phyloP scores from a whole-genome alignment of 2,888 invertebrate genomes.

The Bellardia pandia region DNA sequence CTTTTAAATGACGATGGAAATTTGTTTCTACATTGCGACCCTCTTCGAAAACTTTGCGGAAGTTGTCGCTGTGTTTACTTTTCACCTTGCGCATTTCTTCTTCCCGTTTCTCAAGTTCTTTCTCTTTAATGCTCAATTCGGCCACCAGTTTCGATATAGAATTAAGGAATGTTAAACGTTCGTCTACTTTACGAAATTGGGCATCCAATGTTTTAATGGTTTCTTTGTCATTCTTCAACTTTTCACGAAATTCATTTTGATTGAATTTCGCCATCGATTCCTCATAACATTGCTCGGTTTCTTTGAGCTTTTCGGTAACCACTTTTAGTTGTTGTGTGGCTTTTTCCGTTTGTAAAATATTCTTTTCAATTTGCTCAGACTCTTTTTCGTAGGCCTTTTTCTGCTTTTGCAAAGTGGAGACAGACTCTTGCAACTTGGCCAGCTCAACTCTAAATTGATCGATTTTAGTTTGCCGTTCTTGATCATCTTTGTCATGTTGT shows the following conservation, averaged over 20 bases:
- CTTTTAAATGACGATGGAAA: conserved; percentile 86
- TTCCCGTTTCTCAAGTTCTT: conserved; percentile 83
- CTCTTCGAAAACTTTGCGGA: conserved; percentile 87
- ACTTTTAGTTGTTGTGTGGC: conserved; percentile 85
- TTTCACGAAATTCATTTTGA: conserved; percentile 81
- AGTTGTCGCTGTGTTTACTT: conserved; percentile 88
- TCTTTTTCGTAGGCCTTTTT: conserved; percentile 85
- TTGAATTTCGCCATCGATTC: conserved; percentile 75
- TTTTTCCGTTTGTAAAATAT: conserved; percentile 87
- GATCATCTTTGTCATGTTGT: conserved; percentile 80
- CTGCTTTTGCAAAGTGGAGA: conserved; percentile 85
- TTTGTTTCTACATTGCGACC: conserved; percentile 87
- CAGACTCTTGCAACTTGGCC: conserved; percentile 88
- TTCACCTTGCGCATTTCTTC: conserved; percentile 87
- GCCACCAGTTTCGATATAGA: conserved; percentile 81
- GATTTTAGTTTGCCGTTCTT: conserved; percentile 85
- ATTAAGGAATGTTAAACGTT: conserved; percentile 80
- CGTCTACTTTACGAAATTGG: conserved; percentile 86
- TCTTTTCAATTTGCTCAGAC: conserved; percentile 85
- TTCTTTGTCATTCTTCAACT: conserved; percentile 86
- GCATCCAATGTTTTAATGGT: conserved; percentile 86
- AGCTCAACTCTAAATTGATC: conserved; percentile 85
- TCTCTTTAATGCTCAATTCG: conserved; percentile 82
- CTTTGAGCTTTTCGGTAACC: conserved; percentile 84
- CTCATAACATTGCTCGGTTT: conserved; percentile 78